Percentiles rank a stretch among this genome's conserved stretches.
These are phyloP conservation scores for Larimichthys polyactis DNA, from an alignment of 2,113 vertebrate genomes.

Conservation along the genomic window DNA sequence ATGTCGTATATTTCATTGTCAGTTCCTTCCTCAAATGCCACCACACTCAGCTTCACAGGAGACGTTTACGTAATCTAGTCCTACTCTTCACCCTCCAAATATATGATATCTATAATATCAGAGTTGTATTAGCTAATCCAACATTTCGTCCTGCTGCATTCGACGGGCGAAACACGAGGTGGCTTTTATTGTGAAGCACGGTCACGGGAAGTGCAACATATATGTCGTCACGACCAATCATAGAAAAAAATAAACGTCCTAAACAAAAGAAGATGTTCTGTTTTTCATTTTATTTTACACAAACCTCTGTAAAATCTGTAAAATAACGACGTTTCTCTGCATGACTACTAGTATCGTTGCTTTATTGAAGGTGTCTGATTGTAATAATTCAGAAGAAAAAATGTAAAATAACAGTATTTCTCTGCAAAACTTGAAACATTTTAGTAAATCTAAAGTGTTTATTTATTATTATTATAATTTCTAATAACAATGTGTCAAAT, in stretches of 20 bases:
- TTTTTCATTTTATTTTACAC: no score
- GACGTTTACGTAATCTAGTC: background rate
- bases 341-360: no score
- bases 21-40: no score
- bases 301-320: no score
- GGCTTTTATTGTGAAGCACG: background rate
- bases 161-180: no score
- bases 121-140: background rate
- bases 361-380: no score
- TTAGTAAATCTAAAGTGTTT: background rate
- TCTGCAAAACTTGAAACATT: background rate
- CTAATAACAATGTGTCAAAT: background rate
- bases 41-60: background rate
- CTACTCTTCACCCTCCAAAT: background rate
- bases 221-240: background rate
- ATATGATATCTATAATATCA: background rate
- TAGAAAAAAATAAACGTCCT: no score
- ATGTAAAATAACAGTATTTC: no score
- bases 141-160: background rate
- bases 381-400: no score
- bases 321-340: no score
- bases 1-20: background rate
- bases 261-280: no score
- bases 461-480: background rate
- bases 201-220: background rate